These are phyloP conservation scores for Limnothrissa miodon DNA, from an alignment of 2,113 vertebrate genomes.

Conservation along the genomic window DNA sequence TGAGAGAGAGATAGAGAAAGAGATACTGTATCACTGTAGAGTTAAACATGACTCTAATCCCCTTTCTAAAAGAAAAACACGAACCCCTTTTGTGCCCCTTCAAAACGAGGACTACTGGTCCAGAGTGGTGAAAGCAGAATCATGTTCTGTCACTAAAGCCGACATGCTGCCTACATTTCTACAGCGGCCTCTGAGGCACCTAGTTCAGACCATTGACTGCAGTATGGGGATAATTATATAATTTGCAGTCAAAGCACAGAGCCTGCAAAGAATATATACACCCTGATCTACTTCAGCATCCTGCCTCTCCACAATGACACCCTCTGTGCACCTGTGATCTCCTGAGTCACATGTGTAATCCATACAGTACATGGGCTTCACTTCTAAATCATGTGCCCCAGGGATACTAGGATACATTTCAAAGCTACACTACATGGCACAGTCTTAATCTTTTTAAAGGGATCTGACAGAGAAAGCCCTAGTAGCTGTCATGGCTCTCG, in stretches of 20 bases:
- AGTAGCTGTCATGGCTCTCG: not conserved
- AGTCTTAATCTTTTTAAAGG: conserved; percentile 1
- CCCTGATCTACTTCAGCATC: not conserved
- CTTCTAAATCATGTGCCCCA: not conserved
- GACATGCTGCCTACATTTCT: too few relatives aligned
- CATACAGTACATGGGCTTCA: not conserved
- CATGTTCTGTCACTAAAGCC: not conserved
- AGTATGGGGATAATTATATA: not conserved
- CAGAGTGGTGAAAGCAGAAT: not conserved
- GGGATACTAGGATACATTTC: not conserved
- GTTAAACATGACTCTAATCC: not conserved
- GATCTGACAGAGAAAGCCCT: not conserved
- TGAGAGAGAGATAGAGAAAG: not conserved
- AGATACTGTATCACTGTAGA: not conserved
- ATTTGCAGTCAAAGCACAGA: not conserved
- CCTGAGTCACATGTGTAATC: not conserved
- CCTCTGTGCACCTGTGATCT: conserved; percentile 6
- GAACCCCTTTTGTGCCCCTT: not conserved
- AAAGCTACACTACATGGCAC: not conserved
- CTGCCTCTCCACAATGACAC: not conserved
- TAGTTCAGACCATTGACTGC: not conserved
- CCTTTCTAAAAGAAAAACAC: not conserved
- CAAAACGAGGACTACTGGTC: not conserved
- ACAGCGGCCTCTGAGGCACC: not conserved
- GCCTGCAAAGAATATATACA: not conserved